Conservation (phyloP, 2,888 invertebrate species). For the Lasioglossum figueresi region DNA sequence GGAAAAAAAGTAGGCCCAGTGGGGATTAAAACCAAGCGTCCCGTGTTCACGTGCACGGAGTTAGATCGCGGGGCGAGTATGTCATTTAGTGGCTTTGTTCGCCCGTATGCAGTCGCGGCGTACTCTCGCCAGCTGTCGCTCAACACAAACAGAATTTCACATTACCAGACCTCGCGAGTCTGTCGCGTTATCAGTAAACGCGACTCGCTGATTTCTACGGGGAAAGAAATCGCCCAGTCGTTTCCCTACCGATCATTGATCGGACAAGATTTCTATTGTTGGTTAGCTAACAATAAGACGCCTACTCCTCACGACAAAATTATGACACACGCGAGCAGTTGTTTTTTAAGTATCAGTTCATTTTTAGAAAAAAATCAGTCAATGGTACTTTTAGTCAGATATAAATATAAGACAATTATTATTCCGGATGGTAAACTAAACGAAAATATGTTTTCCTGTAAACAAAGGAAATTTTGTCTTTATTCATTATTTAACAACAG, state of each 20-base stretch:
- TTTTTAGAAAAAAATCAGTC: no score
- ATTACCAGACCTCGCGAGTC: conserved; percentile 18
- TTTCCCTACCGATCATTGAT: background rate
- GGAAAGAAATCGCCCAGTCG: background rate
- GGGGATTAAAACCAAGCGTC: conserved; percentile 65
- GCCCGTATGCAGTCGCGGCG: conserved; percentile 44
- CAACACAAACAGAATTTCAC: conserved; percentile 22
- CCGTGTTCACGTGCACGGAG: conserved; percentile 39
- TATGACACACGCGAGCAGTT: background rate
- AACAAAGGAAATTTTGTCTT: no score
- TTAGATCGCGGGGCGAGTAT: conserved; percentile 59
- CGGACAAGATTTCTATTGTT: background rate
- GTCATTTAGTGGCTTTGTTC: conserved; percentile 72
- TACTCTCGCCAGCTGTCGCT: conserved; percentile 37
- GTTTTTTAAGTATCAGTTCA: no score
- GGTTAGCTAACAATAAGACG: background rate
- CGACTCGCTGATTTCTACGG: conserved; percentile 3
- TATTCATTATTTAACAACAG: no score
- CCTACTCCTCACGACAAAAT: background rate
- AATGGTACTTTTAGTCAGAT: no score
- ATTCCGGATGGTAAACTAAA: no score
- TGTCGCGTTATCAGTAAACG: background rate
- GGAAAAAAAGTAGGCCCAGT: conserved; percentile 69
- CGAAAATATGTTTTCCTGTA: no score
- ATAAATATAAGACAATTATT: no score